Evolutionary conservation across 2,113 vertebrate genomes (phyloP).

Genomic region (Lampris incognitus): DNA sequence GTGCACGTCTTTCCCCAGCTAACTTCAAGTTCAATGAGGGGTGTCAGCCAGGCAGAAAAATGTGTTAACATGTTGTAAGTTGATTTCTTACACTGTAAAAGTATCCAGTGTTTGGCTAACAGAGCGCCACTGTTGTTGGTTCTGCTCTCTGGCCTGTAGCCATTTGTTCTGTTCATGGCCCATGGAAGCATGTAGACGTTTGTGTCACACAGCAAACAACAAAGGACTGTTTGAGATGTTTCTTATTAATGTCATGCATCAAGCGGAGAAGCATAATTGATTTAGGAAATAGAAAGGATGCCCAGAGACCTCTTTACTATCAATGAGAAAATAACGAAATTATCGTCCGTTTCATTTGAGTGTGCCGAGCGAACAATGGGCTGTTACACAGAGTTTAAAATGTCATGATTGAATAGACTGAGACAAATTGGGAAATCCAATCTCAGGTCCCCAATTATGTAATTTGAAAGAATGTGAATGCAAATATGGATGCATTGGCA

Average conservation of each 20-base stretch:
- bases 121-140: constrained; percentile 20
- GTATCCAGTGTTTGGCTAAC: constrained; percentile 38
- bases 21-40: constrained; percentile 21
- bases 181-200: constrained; percentile 59
- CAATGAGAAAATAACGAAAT: constrained; percentile 81
- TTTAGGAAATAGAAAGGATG: constrained; percentile 85
- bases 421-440: constrained; percentile 85
- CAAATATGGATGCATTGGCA: constrained; percentile 76
- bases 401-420: constrained; percentile 87
- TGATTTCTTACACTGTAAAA: constrained; percentile 38
- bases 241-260: constrained; percentile 78
- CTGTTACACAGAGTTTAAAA: constrained; percentile 82
- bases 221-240: constrained; percentile 50
- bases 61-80: background rate
- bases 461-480: constrained; percentile 87
- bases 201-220: constrained; percentile 43
- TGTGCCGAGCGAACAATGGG: constrained; percentile 80
- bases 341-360: constrained; percentile 82
- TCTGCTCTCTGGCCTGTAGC: constrained; percentile 35
- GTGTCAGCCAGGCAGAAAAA: constrained; percentile 27
- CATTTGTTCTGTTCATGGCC: constrained; percentile 37
- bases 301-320: constrained; percentile 78
- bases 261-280: constrained; percentile 79
- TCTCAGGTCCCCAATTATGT: constrained; percentile 86
- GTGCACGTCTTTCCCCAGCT: background rate